Evolutionary conservation across 2,113 vertebrate species (phyloP).

Genomic region (Gallinago paraguaiae): DNA sequence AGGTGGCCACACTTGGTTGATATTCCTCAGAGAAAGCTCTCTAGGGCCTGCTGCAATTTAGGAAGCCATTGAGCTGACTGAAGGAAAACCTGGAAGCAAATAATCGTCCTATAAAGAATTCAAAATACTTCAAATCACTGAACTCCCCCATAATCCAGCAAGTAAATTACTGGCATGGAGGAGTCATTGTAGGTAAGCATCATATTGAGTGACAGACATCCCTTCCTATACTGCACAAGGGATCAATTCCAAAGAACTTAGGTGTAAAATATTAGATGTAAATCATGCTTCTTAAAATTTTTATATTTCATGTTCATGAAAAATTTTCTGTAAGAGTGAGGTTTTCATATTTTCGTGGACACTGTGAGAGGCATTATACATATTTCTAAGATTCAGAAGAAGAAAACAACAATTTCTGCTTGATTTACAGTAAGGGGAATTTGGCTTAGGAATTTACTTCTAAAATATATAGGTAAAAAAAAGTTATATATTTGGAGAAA

Average conservation of each 20-base stretch:
- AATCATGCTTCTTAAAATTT: neutral
- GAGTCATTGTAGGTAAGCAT: neutral
- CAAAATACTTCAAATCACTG: neutral
- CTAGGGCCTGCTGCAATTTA: neutral
- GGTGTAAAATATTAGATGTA: neutral
- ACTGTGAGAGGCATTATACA: neutral
- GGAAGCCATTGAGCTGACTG: neutral
- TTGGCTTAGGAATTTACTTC: neutral
- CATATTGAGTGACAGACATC: fast-evolving
- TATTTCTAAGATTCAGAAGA: neutral
- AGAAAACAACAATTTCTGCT: neutral
- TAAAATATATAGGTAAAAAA: neutral
- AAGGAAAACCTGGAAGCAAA: neutral
- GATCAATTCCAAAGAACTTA: neutral
- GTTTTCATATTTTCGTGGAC: neutral
- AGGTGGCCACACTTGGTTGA: neutral
- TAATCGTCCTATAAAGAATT: neutral
- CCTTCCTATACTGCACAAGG: neutral
- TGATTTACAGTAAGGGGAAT: neutral
- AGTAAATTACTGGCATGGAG: neutral
- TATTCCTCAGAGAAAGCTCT: neutral
- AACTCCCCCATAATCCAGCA: neutral
- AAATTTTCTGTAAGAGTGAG: fast-evolving
- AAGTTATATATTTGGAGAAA: neutral
- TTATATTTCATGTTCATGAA: neutral